These are phyloP conservation scores for Bursaphelenchus okinawaensis DNA, from an alignment of 2,888 invertebrate genomes.

Conservation along the genomic window DNA sequence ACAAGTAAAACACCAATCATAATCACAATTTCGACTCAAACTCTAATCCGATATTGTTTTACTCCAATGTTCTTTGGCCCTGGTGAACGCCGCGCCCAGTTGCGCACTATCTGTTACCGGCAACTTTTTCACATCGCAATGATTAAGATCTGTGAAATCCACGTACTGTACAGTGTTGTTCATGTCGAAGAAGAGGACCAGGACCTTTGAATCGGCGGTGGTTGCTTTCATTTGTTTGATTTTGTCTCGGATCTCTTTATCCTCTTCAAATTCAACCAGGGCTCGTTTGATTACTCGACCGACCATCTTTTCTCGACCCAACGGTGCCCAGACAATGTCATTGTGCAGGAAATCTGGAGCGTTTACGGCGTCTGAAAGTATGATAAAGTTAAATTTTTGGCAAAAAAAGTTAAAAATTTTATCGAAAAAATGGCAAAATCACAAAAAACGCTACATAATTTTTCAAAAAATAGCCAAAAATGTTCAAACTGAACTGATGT, in stretches of 20 bases:
- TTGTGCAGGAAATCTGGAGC: conserved; percentile 12
- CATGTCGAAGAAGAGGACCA: conserved; percentile 16
- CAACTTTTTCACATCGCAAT: conserved; percentile 12
- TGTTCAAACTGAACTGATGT: background rate
- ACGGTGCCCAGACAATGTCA: conserved; percentile 18
- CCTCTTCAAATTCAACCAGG: conserved; percentile 9
- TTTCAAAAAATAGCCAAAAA: background rate
- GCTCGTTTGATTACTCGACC: conserved; percentile 11
- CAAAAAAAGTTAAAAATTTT: background rate
- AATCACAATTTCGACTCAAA: too few relatives aligned
- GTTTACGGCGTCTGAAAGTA: conserved; percentile 10
- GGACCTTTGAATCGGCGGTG: background rate
- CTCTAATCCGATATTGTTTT: background rate
- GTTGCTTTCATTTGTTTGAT: background rate
- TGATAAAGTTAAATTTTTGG: background rate
- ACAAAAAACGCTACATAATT: background rate
- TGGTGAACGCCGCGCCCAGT: background rate
- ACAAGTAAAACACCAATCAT: too few relatives aligned
- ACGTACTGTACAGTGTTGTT: conserved; percentile 12
- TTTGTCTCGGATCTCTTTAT: conserved; percentile 1
- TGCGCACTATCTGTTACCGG: background rate
- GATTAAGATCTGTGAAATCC: conserved; percentile 6
- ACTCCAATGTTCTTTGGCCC: conserved; percentile 7
- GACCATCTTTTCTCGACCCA: conserved; percentile 9
- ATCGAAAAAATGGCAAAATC: background rate